phyloP scores from a whole-genome alignment of 2,797 vertebrate genomes.

The Lithobates sylvaticus region DNA sequence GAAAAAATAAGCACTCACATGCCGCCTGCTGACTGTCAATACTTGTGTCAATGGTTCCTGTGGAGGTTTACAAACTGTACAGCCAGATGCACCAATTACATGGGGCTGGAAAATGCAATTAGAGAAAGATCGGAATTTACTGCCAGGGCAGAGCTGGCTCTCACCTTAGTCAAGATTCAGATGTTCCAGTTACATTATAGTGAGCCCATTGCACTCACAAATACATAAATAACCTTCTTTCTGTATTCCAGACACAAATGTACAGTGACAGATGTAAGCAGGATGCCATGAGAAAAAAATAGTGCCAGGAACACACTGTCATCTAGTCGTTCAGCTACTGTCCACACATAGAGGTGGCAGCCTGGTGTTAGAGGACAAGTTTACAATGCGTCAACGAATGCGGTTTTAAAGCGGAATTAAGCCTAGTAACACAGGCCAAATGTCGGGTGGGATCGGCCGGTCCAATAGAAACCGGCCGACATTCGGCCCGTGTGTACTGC shows the following conservation, averaged over 20 bases:
- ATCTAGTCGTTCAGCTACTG: neutral
- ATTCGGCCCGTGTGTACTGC: too few relatives aligned
- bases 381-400: neutral
- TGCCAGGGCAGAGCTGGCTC: constrained; percentile 34
- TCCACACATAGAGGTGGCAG: neutral
- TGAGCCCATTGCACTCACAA: neutral
- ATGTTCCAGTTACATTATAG: neutral
- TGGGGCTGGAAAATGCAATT: constrained; percentile 42
- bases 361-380: neutral
- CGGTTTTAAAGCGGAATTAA: too few relatives aligned
- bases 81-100: constrained; percentile 40
- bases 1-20: neutral
- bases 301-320: neutral
- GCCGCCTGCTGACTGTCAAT: neutral
- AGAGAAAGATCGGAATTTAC: constrained; percentile 7
- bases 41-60: neutral
- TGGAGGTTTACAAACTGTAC: constrained; percentile 41
- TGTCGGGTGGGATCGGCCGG: too few relatives aligned
- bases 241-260: neutral
- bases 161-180: constrained; percentile 10
- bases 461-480: too few relatives aligned
- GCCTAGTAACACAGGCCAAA: too few relatives aligned
- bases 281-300: neutral
- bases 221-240: neutral
- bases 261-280: neutral